These are phyloP conservation scores for Meloe dianella DNA, from an alignment of 2,888 invertebrate genomes.

Conservation along the genomic window DNA sequence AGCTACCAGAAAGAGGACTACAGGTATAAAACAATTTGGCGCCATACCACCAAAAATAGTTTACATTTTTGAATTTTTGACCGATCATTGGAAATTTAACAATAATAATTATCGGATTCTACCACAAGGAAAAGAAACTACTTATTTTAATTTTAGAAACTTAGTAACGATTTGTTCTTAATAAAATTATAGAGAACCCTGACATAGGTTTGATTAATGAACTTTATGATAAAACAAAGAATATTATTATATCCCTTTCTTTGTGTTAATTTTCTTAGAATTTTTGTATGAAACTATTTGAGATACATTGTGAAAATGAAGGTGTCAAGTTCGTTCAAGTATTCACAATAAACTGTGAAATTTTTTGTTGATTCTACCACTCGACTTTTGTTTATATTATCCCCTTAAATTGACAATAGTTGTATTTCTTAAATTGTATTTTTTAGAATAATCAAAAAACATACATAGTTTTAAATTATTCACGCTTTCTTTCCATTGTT, in stretches of 20 bases:
- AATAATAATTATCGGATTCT: conserved; percentile 47
- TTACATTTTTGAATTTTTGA: conserved; percentile 48
- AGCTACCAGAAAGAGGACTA: conserved; percentile 17
- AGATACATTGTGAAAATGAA: conserved; percentile 10
- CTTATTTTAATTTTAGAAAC: conserved; percentile 49
- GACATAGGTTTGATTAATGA: conserved; percentile 55
- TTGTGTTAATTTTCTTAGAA: not conserved
- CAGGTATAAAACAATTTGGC: conserved; percentile 51
- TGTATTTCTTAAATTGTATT: not conserved
- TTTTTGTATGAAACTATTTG: not conserved
- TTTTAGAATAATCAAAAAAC: no score
- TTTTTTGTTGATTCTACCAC: conserved; percentile 23
- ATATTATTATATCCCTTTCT: conserved; percentile 20
- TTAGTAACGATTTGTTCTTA: no score
- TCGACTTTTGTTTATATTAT: not conserved
- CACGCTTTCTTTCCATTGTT: not conserved
- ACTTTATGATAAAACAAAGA: conserved; percentile 27
- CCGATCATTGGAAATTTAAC: conserved; percentile 44
- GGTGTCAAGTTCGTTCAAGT: conserved; percentile 23
- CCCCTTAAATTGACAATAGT: not conserved
- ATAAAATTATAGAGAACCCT: conserved; percentile 53
- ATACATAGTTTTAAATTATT: not conserved
- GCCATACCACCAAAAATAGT: conserved; percentile 47
- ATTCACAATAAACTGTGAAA: conserved; percentile 31
- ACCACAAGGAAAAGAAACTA: conserved; percentile 34